These are phyloP conservation scores for Pteropus rufus DNA, from an alignment of 2,797 vertebrate species.

Conservation along the genomic window DNA sequence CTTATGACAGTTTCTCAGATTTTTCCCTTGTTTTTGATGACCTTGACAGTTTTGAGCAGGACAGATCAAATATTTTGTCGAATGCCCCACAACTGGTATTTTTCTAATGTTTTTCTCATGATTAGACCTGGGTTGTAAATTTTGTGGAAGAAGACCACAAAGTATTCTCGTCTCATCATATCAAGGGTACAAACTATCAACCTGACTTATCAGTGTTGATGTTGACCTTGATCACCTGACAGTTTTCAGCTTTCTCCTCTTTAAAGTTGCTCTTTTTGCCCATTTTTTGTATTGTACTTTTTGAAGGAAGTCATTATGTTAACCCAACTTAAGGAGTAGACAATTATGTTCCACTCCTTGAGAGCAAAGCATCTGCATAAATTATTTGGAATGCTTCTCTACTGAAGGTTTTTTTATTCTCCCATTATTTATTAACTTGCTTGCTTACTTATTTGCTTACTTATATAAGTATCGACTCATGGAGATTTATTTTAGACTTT, in stretches of 20 bases:
- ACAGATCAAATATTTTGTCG: not conserved
- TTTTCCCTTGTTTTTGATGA: slow-evolving; percentile 6
- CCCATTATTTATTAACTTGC: not conserved
- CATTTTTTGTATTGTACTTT: not conserved
- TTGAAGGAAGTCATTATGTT: not conserved
- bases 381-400: not conserved
- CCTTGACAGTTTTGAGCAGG: not conserved
- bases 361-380: not conserved
- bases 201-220: not conserved
- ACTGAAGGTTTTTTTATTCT: not conserved
- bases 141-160: not conserved
- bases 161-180: not conserved
- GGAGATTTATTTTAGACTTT: not conserved
- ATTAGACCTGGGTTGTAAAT: not conserved
- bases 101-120: not conserved
- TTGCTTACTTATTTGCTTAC: not conserved
- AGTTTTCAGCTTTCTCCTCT: not conserved
- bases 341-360: not conserved
- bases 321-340: not conserved
- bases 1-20: not conserved
- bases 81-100: not conserved
- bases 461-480: not conserved
- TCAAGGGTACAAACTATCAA: not conserved
- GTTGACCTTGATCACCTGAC: not conserved
- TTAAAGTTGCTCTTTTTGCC: not conserved